Evolutionary conservation across 1,140 invertebrate species (phyloP).

Genomic region (Bombyx mandarina): DNA sequence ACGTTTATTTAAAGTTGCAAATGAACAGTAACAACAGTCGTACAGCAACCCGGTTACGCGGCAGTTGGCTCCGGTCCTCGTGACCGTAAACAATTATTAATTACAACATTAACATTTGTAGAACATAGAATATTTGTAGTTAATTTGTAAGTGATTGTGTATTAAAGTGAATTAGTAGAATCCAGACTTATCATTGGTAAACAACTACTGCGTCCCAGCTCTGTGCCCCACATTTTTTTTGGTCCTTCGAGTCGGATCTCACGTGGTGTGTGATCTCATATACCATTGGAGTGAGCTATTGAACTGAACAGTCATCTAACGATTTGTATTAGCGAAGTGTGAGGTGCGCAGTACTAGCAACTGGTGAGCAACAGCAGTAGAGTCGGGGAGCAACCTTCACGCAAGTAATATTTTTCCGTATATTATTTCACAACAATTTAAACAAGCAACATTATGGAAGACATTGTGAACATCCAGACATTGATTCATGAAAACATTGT

Average conservation of each 20-base stretch:
- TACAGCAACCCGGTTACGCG: too few relatives aligned
- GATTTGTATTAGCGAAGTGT: neutral
- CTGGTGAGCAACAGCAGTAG: neutral
- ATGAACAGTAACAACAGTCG: too few relatives aligned
- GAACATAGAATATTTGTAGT: too few relatives aligned
- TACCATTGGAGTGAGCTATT: neutral
- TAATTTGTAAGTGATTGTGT: too few relatives aligned
- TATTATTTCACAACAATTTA: neutral
- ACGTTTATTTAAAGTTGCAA: too few relatives aligned
- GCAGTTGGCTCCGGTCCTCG: too few relatives aligned
- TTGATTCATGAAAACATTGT: constrained; percentile 3
- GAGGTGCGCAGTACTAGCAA: neutral
- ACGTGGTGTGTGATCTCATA: neutral
- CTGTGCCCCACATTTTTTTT: neutral
- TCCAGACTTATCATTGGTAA: too few relatives aligned
- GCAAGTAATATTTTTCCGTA: neutral
- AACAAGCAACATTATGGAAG: neutral
- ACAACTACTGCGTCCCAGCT: too few relatives aligned
- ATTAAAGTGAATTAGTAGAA: too few relatives aligned
- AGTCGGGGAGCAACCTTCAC: neutral
- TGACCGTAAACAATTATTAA: too few relatives aligned
- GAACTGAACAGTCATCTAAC: neutral
- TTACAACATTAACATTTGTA: too few relatives aligned
- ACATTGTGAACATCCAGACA: neutral
- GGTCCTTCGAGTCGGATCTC: neutral